Evolutionary conservation across 2,113 vertebrate species (phyloP).

Genomic region (Macrotis lagotis): DNA sequence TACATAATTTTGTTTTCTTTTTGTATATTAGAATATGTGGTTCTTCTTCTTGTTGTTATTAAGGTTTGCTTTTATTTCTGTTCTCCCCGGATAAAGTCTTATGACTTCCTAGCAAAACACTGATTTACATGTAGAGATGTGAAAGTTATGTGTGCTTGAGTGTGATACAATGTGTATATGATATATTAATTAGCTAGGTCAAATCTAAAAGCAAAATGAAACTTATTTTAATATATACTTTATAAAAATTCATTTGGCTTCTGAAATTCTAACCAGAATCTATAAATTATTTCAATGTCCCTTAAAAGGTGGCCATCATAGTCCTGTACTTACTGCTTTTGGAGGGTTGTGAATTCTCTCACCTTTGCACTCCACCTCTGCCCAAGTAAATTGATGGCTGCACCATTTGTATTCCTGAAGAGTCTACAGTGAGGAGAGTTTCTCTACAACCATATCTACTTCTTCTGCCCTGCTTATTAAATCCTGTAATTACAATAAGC

Average conservation of each 20-base stretch:
- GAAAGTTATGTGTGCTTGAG: not conserved
- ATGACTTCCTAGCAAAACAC: not conserved
- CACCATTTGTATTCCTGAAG: slow-evolving; percentile 66
- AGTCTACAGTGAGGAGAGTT: slow-evolving; percentile 67
- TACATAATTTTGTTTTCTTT: slow-evolving; percentile 45
- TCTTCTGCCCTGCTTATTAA: slow-evolving; percentile 63
- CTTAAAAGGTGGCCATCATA: not conserved
- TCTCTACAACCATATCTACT: slow-evolving; percentile 60
- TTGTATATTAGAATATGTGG: not conserved
- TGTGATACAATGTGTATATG: not conserved
- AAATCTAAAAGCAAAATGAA: slow-evolving; percentile 1
- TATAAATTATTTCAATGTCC: not conserved
- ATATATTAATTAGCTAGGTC: not conserved
- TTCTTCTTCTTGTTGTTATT: not conserved
- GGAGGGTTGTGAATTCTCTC: slow-evolving; percentile 7
- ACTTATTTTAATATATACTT: slow-evolving; percentile 10
- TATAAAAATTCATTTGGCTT: slow-evolving; percentile 14
- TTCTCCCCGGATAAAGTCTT: not conserved
- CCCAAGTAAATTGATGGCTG: slow-evolving; percentile 24
- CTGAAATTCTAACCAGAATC: slow-evolving; percentile 44
- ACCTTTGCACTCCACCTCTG: slow-evolving; percentile 28
- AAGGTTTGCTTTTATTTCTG: not conserved
- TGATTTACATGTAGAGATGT: not conserved
- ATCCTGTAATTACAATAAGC: slow-evolving; percentile 84
- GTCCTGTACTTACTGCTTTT: slow-evolving; percentile 66